Evolutionary conservation across 2,797 vertebrate genomes (phyloP).

Genomic region (Myotis daubentonii): DNA sequence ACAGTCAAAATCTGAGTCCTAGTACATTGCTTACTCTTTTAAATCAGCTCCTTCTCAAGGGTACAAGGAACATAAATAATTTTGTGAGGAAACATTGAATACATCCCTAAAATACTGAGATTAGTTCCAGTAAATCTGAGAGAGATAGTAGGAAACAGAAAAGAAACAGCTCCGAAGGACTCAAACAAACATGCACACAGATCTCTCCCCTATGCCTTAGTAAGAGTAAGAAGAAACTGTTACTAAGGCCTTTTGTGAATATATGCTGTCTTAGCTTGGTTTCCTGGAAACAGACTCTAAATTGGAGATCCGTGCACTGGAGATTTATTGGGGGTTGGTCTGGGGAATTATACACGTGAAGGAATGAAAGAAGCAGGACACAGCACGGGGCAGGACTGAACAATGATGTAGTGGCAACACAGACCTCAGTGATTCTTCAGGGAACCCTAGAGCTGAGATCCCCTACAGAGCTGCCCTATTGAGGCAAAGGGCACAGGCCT

Average conservation of each 20-base stretch:
- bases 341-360: not conserved
- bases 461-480: not conserved
- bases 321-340: not conserved
- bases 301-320: not conserved
- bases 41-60: not conserved
- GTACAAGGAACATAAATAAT: not conserved
- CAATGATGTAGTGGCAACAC: not conserved
- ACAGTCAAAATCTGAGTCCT: not conserved
- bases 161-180: not conserved
- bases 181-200: not conserved
- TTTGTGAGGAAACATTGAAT: not conserved
- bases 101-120: not conserved
- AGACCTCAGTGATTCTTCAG: not conserved
- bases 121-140: constrained; percentile 12
- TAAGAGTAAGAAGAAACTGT: not conserved
- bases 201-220: not conserved
- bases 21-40: not conserved
- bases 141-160: not conserved
- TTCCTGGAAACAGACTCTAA: not conserved
- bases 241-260: not conserved
- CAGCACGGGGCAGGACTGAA: not conserved
- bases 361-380: not conserved
- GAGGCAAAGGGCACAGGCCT: not conserved
- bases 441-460: not conserved
- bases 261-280: not conserved